These are phyloP conservation scores for Gibbula magus DNA, from an alignment of 2,888 invertebrate species.

Conservation along the genomic window DNA sequence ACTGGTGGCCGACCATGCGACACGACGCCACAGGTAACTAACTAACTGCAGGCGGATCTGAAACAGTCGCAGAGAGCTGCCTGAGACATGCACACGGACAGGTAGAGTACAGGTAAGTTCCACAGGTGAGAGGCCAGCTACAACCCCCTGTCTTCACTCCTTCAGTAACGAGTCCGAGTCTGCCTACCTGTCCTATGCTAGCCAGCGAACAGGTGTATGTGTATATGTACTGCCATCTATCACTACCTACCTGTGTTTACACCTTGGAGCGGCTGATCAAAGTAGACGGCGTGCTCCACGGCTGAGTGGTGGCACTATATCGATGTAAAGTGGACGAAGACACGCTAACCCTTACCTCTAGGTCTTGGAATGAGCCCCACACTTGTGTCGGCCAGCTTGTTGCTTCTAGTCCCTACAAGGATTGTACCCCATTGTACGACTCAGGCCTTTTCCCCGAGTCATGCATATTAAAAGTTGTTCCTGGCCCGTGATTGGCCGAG, in stretches of 20 bases:
- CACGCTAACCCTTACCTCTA: background rate
- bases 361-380: constrained; percentile 9
- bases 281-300: background rate
- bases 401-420: constrained; percentile 22
- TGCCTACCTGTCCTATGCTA: too few relatives aligned
- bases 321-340: background rate
- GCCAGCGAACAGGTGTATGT: too few relatives aligned
- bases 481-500: constrained; percentile 31
- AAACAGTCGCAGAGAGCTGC: background rate
- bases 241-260: constrained; percentile 20
- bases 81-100: background rate
- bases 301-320: background rate
- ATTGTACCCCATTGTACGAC: constrained; percentile 24
- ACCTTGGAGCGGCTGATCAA: background rate
- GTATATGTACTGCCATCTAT: too few relatives aligned
- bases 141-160: too few relatives aligned
- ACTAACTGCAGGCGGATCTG: background rate
- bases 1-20: background rate
- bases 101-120: background rate
- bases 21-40: background rate
- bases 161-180: too few relatives aligned
- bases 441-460: constrained; percentile 27
- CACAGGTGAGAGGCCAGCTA: background rate
- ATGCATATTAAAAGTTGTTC: constrained; percentile 33
- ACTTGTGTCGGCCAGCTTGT: constrained; percentile 17